Conservation (phyloP, 2,888 invertebrate species). For the Charanyca ferruginea region DNA sequence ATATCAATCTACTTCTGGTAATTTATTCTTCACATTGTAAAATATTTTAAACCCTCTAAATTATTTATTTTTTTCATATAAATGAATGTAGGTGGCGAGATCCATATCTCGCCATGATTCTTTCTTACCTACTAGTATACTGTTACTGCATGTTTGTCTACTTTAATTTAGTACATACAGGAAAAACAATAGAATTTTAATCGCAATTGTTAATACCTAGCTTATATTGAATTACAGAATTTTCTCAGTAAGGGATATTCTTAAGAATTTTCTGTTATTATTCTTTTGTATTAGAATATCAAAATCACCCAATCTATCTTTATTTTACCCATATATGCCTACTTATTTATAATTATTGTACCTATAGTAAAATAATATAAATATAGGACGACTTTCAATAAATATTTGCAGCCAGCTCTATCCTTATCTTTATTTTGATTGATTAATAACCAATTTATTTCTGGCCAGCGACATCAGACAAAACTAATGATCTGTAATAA, state of each 20-base stretch:
- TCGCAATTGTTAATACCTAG: too few species aligned
- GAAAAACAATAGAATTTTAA: neutral
- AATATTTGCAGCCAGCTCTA: constrained; percentile 12
- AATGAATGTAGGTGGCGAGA: too few species aligned
- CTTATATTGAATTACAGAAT: neutral
- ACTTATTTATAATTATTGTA: neutral
- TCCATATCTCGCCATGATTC: too few species aligned
- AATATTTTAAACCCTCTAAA: too few species aligned
- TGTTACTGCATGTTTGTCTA: too few species aligned
- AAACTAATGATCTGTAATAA: constrained; percentile 30
- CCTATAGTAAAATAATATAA: constrained; percentile 19
- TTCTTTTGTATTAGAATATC: neutral
- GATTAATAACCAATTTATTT: constrained; percentile 17
- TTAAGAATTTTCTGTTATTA: neutral
- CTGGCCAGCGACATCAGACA: constrained; percentile 1
- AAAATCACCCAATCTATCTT: neutral
- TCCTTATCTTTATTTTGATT: constrained; percentile 28
- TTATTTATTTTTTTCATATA: too few species aligned
- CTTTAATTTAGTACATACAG: too few species aligned
- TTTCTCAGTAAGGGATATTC: neutral
- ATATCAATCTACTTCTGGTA: too few species aligned
- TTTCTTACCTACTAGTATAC: too few species aligned
- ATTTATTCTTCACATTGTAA: too few species aligned
- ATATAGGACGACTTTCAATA: constrained; percentile 10
- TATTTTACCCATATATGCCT: neutral